Evolutionary conservation across 2,113 vertebrate genomes (phyloP), one percentile per base, ranked within the genome.

Genomic region (Melanerpes formicivorus): DNA sequence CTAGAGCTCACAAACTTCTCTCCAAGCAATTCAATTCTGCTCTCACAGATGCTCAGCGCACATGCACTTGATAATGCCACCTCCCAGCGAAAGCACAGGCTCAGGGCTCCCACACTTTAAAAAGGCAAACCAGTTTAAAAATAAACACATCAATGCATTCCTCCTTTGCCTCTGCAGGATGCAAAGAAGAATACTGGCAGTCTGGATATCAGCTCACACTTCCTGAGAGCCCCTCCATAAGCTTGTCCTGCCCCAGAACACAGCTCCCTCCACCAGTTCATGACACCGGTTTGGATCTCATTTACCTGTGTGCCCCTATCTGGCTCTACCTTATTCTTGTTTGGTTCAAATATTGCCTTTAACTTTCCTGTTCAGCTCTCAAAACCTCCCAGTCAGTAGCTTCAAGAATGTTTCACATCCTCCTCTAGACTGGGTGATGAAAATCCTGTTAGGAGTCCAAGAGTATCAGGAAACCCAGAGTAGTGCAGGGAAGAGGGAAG

Each of bases 41-140:
- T 88, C 93, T 95, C 89, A 52, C 90, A 93, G 26, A 78, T 94
- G 93, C 87, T 95, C 70, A 54, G 72, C 4, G 1, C 66, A 67
- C 59, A 32, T 2, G 21, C 66, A 59, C 84, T 80, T 10, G 25
- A 25, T 18, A 87, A 73, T 32, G 22, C 60, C 56, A 52, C 70
- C 78, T 81, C 72, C 64, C 54, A 54, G 64, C 54, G 40, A 84
- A 54, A 60, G 23, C 81, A 77, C 55, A 26, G 1, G 52, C 90
- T 72, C 50, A 27, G 55, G 58, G 86, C 80, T 84, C 79, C 40
- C 17, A 5, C 46, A 59, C 52, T 37, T 10, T 11, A 32, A 83
- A 77, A 83, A 44, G 62, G 42, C 29, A 90, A 95, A 60, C 27
- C 62, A 32, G 87, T 85, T 76, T 27, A 56, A 92, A 88, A 88